Base-by-base conservation (phyloP, 2,113 vertebrate species). In the Falcunculus frontatus region DNA sequence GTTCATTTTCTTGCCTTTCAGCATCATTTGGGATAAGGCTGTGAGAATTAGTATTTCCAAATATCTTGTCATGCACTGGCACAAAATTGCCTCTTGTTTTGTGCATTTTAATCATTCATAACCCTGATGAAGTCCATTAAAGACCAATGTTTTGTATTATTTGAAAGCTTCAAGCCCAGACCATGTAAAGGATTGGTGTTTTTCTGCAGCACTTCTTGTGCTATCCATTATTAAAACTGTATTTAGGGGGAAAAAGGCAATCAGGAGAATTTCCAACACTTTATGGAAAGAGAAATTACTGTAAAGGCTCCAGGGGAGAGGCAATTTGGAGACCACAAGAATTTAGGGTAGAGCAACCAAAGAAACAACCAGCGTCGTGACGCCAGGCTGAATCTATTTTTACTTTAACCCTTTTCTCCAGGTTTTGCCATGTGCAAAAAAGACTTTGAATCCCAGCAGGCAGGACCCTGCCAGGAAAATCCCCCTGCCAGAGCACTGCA, bases 401-500 rank as follows among this genome's bases (percentile, higher is more conserved):
- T 46, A 39, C 47, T 91, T 30, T 37, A 47, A 19, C 72, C 49
- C 33, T 35, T n/a, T 60, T 55, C 88, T 42, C n/a, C 78, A 98
- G 98, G 84, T 59, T 19, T 37, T 93, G 8, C 60, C 73, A 18
- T n/a, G 76, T 13, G 41, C 80, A 12, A 92, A 79, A 72, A n/a
- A 39, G 32, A 30, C 93, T 42, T 53, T 12, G 2, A 25, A 17
- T 5, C 9, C 12, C 25, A 56, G 50, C 64, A 90, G 73, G 57
- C 87, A 75, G 72, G 89, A 83, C 17, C 33, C 69, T 3, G 72
- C 72, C 47, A 95, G 94, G 94, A 97, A 94, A 32, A 83, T 39
- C 42, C 46, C 42, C 13, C 97, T 98, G 7, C 97, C 98, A 0
- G 98, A 99, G 77, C 98, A 99, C 89, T 98, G 98, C 84, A 97